Percentiles rank a stretch among this genome's conserved stretches.
Conservation (phyloP, 2,113 vertebrate genomes). For the Phalacrocorax pelagicus region DNA sequence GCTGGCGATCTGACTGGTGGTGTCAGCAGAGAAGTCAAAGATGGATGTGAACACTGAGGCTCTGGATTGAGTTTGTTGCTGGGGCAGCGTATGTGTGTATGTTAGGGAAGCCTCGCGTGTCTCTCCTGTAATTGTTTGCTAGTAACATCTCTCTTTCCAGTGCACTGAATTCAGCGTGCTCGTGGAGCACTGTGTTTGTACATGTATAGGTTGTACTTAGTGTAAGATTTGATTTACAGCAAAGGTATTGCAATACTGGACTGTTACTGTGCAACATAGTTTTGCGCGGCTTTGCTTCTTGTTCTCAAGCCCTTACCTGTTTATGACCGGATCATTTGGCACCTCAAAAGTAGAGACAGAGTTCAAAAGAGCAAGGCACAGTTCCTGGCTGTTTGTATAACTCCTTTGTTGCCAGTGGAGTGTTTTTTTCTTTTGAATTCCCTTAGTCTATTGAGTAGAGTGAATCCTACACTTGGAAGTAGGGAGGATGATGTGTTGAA, state of each 20-base stretch:
- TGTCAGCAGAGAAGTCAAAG: neutral
- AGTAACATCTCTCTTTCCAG: neutral
- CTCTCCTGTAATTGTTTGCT: neutral
- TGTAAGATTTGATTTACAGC: neutral
- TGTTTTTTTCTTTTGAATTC: neutral
- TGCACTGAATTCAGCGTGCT: neutral
- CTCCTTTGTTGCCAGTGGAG: neutral
- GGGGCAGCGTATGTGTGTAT: neutral
- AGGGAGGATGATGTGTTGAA: neutral
- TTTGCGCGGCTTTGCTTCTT: neutral
- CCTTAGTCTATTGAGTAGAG: neutral
- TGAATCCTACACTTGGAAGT: neutral
- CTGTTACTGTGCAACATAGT: neutral
- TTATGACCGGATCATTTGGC: neutral
- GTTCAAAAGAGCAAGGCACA: neutral
- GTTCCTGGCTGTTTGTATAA: neutral
- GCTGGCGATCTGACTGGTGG: neutral
- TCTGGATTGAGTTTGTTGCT: conserved; percentile 3
- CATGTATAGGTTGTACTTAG: neutral
- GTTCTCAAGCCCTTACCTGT: neutral
- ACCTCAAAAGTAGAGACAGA: neutral
- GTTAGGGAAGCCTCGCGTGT: neutral
- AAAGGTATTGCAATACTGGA: neutral
- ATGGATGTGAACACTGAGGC: neutral
- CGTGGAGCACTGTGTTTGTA: neutral